Base-by-base conservation (phyloP, 2,797 vertebrate species). In the Darevskia mixta region DNA sequence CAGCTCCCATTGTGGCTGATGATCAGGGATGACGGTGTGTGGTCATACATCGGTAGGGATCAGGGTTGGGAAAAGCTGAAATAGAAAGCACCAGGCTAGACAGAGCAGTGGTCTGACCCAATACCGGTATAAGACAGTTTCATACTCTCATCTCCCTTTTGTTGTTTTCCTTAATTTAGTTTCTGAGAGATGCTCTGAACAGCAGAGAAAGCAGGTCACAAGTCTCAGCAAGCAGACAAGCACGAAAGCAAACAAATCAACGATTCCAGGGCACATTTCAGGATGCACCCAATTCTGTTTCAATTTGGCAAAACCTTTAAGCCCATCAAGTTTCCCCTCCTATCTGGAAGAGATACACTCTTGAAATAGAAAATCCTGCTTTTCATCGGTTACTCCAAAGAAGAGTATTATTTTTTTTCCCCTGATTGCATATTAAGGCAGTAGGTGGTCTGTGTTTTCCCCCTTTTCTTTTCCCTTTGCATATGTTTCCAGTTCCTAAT, bases 401-500 rank as follows among this genome's bases (percentile, higher is more conserved):
- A 38, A 88, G 83, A 55, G 10, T 49, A 49, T 75, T 89, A 8
- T 84, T 17, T 82, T 87, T 92, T 95, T 90, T n/a, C n/a, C n/a
- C n/a, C 3, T n/a, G 85, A n/a, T 72, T n/a, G 38, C 69, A 87
- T 80, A 32, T 80, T 58, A 45, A 49, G 10, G 45, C 88, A 83
- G 72, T n/a, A 95, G 58, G n/a, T 88, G 67, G 81, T 86, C 61
- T 20, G 11, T 15, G 25, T 64, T 86, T 66, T 20, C 3, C 0
- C 64, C 5, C 23, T 8, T 83, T 76, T 72, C 61, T 89, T 78
- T 84, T 66, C 32, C 45, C 61, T 84, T 71, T 82, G 64, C 32
- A 55, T 72, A 87, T 61, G 73, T 87, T 81, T 92, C 94, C 79
- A 4, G 61, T 83, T 90, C 3, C 69, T 91, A 83, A 92, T 91